Conservation (phyloP, 2,888 invertebrate species). For the Xestobium rufovillosum region DNA sequence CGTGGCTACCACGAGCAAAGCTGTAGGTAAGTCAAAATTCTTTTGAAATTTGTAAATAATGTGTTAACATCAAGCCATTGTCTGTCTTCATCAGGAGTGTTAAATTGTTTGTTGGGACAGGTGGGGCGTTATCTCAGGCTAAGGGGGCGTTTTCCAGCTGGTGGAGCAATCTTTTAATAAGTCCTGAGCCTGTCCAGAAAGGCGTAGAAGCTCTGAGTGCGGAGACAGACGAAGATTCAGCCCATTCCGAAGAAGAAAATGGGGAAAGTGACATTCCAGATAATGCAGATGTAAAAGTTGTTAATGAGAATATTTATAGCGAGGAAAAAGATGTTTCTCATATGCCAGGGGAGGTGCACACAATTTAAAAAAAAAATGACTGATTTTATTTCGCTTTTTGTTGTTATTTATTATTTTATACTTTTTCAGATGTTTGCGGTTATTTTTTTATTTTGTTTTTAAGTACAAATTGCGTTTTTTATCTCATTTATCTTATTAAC, state of each 20-base stretch:
- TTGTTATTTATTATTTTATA: too few species aligned
- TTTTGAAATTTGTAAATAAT: slow-evolving; percentile 5
- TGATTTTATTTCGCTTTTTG: too few species aligned
- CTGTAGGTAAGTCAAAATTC: slow-evolving; percentile 50
- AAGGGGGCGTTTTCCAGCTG: slow-evolving; percentile 79
- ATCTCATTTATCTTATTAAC: too few species aligned
- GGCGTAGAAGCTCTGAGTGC: slow-evolving; percentile 24
- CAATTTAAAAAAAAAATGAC: too few species aligned
- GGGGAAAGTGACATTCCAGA: slow-evolving; percentile 18
- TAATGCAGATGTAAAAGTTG: too few species aligned
- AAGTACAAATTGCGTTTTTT: too few species aligned
- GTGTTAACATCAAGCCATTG: neutral
- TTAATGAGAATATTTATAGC: too few species aligned
- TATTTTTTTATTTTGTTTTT: too few species aligned
- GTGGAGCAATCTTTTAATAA: slow-evolving; percentile 68
- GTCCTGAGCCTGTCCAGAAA: slow-evolving; percentile 38
- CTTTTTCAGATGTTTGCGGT: too few species aligned
- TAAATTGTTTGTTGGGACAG: slow-evolving; percentile 45
- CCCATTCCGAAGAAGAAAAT: slow-evolving; percentile 13
- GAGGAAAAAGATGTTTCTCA: slow-evolving; percentile 20
- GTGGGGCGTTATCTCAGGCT: slow-evolving; percentile 82
- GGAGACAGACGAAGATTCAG: too few species aligned
- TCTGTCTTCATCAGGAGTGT: neutral
- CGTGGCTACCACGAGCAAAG: slow-evolving; percentile 71
- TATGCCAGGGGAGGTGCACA: slow-evolving; percentile 34